Base-by-base conservation (phyloP, 2,797 vertebrate species). In the Benthosema pterotum region DNA sequence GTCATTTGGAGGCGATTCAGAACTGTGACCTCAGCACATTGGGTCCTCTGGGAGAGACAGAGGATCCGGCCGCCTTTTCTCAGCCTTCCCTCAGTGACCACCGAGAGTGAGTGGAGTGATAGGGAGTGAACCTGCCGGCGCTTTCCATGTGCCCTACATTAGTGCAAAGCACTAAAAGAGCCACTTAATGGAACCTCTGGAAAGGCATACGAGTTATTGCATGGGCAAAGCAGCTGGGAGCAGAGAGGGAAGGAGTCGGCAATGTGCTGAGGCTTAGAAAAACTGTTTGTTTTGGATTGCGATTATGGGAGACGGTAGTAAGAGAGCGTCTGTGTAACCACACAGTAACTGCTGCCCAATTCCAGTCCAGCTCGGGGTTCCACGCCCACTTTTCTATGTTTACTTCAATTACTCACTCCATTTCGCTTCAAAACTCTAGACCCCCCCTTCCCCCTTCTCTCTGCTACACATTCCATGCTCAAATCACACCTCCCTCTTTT, bases 1-100 rank as follows among this genome's bases (percentile, higher is more conserved):
- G 88, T 91, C 85, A 89, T 91, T 90, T 84, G 77, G 79, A 92
- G 90, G 87, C 83, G 78, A 89, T 89, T 90, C 87, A 87, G 84
- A 91, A 88, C 82, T 83, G 88, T 93, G 91, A 93, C 90, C 90
- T 92, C 90, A 88, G 86, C 89, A 90, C 83, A 88, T 80, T 82
- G 72, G 68, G 82, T 80, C 90, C 88, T 88, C 78, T 79, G 88
- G 87, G 90, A 88, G 62, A 87, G 84, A 83, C 76, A 88, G 87
- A 83, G 84, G 77, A 91, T 89, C 80, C 65, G 60, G 73, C 83
- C 63, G 85, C 85, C 85, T 87, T 91, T 15, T 83, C 79, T 65
- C 77, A 77, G 83, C 82, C 77, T 68, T 62, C 22, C 52, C 78
- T 64, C 78, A 71, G 83, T 79, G 83, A 86, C 84, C 80, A 77